phyloP scores from a whole-genome alignment of 1,140 invertebrate species.

The Brachionus rotundiformis region DNA sequence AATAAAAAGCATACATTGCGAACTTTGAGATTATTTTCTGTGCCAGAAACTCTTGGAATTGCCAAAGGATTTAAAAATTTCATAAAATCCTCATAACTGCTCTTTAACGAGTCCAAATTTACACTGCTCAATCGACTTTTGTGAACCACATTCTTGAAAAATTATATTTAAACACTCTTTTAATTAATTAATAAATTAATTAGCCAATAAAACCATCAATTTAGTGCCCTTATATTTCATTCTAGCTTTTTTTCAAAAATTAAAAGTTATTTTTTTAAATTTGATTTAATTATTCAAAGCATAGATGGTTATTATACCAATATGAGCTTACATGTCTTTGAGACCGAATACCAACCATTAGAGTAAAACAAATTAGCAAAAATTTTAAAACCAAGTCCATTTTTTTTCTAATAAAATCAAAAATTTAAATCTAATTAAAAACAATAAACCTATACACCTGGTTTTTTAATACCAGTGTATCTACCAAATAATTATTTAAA shows the following conservation, averaged over 20 bases:
- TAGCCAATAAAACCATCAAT: background rate
- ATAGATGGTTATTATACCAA: background rate
- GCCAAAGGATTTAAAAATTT: background rate
- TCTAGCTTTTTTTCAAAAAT: background rate
- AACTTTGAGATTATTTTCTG: slow-evolving; percentile 20
- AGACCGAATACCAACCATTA: background rate
- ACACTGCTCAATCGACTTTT: background rate
- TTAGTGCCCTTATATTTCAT: background rate
- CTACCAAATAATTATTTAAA: background rate
- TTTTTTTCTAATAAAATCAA: background rate
- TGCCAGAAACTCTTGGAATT: slow-evolving; percentile 38
- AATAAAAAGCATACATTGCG: slow-evolving; percentile 37
- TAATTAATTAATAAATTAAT: background rate
- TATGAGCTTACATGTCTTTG: background rate
- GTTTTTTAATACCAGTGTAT: background rate
- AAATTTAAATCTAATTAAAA: background rate
- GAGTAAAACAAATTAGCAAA: background rate
- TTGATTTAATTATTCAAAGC: no score
- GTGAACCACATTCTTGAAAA: background rate
- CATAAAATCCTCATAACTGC: background rate
- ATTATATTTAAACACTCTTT: background rate
- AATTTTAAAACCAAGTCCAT: background rate
- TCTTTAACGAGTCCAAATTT: background rate
- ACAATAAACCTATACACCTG: background rate
- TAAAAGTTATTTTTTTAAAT: background rate